Evolutionary conservation across 1,140 invertebrate genomes (phyloP).

Genomic region (Drosophila prosaltans): DNA sequence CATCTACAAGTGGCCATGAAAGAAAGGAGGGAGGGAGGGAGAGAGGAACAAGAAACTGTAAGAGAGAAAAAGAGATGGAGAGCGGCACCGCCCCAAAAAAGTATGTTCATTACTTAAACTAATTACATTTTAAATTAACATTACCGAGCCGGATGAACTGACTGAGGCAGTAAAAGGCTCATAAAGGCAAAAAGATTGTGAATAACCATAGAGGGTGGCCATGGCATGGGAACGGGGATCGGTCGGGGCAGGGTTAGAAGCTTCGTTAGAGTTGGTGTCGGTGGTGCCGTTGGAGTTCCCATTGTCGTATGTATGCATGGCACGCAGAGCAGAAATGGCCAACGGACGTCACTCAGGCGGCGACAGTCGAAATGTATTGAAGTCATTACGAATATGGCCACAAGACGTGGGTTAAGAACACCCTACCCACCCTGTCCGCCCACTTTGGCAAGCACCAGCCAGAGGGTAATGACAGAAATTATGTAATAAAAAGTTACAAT

Average conservation of each 20-base stretch:
- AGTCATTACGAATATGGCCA: conserved; percentile 78
- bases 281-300: background rate
- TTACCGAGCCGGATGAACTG: conserved; percentile 45
- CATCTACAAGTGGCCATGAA: background rate
- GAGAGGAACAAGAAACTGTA: conserved; percentile 1
- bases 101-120: conserved; percentile 80
- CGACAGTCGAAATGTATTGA: conserved; percentile 80
- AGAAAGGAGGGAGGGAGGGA: background rate
- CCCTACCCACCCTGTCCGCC: conserved; percentile 19
- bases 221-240: too few species aligned
- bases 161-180: conserved; percentile 61
- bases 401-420: conserved; percentile 63
- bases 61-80: conserved; percentile 47
- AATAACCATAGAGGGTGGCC: conserved; percentile 4
- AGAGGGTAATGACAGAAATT: conserved; percentile 80
- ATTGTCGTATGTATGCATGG: conserved; percentile 64
- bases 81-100: conserved; percentile 52
- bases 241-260: background rate
- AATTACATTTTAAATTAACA: conserved; percentile 82
- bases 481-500: conserved; percentile 82
- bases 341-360: conserved; percentile 60
- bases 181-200: conserved; percentile 54
- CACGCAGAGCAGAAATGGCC: conserved; percentile 59
- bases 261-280: conserved; percentile 1
- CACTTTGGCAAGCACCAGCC: conserved; percentile 41